Evolutionary conservation across 2,113 vertebrate genomes (phyloP), one percentile per base, ranked within the genome.

Genomic region (Thamnophis sirtalis): DNA sequence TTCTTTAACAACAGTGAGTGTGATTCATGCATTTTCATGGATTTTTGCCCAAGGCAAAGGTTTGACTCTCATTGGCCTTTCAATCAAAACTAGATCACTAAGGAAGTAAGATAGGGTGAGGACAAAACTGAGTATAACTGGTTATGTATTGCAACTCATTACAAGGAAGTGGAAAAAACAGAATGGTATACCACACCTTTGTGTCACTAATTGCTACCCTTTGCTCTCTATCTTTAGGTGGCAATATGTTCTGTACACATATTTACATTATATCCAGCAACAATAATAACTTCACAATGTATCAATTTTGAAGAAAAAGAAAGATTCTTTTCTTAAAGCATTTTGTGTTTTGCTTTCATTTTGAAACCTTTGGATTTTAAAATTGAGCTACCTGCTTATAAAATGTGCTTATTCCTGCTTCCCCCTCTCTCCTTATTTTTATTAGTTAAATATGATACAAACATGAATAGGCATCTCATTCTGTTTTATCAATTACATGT

Each of bases 151-250:
- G 53, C 85, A n/a, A 26, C 94, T 96, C 91, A 56, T 91, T 49
- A 89, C 49, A 91, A 92, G 92, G 95, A 96, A 95, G 86, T 33
- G 9, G 28, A 88, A 5, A 54, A 94, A 92, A 63, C 28, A 94
- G 93, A 92, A 96, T 90, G 93, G 92, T 93, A 88, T 94, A 93
- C 95, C 96, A 95, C 95, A 92, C 95, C 95, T 96, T 84, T 84
- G 26, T 89, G 88, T 91, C 60, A 87, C 84, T 51, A 87, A 89
- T 88, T 93, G 86, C 63, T 95, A 88, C 91, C 93, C 3, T 93
- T 92, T 92, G 63, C 88, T 33, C 63, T 22, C 38, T 87, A 53
- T 89, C 91, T 80, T 92, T 43, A 91, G 86, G 91, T 63, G 85
- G 89, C 26, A 94, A 93, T 95, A 51, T 10, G 43, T 92, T 94